These are phyloP conservation scores for Saguinus imperator DNA, from an alignment of 2,113 vertebrate genomes.

Conservation along the genomic window DNA sequence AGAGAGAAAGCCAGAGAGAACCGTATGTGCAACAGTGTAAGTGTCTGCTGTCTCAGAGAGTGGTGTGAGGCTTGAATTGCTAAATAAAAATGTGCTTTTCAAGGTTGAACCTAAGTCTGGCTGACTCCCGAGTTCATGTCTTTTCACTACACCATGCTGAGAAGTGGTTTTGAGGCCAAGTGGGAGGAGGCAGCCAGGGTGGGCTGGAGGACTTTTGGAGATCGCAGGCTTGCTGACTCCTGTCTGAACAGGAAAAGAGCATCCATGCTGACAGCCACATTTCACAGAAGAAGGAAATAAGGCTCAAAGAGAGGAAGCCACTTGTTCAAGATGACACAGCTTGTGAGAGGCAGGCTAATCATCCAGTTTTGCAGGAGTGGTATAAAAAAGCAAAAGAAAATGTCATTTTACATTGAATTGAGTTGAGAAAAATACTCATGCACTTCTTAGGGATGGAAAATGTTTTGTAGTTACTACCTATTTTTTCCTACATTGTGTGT, in stretches of 20 bases:
- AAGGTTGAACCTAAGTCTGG: neutral
- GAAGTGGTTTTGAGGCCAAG: neutral
- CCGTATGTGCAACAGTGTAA: neutral
- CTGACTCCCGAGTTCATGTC: neutral
- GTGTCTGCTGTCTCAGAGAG: neutral
- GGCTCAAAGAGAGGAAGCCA: neutral
- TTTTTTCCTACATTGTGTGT: neutral
- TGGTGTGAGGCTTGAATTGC: accelerated
- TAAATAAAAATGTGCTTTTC: neutral
- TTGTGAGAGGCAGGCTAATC: neutral
- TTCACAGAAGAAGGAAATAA: neutral
- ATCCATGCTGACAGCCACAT: neutral
- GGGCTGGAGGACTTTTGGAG: neutral
- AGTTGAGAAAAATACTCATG: neutral
- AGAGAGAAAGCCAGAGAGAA: neutral
- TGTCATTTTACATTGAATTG: neutral
- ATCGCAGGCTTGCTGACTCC: neutral
- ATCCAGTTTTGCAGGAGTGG: neutral
- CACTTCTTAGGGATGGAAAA: neutral
- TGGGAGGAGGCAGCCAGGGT: neutral
- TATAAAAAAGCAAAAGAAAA: neutral
- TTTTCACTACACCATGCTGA: neutral
- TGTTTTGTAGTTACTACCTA: neutral
- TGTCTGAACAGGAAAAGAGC: neutral
- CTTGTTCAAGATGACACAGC: neutral